Evolutionary conservation across 2,113 vertebrate genomes (phyloP).

Genomic region (Bubo blakistoni): DNA sequence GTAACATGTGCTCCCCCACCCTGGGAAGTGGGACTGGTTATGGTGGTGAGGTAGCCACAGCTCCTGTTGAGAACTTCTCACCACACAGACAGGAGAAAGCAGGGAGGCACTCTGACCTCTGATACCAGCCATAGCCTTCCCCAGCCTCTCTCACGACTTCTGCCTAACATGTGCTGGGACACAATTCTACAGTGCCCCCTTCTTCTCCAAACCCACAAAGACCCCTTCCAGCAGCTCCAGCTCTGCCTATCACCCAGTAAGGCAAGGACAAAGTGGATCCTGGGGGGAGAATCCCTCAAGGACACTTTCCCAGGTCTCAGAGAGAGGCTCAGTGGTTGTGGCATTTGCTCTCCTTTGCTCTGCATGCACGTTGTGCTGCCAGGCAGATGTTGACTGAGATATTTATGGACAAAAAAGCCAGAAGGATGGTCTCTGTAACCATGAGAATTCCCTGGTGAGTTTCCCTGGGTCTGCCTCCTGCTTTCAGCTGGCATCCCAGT

Average conservation of each 20-base stretch:
- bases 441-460: not conserved
- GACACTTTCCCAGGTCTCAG: not conserved
- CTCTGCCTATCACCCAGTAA: not conserved
- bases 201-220: not conserved
- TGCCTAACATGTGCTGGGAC: not conserved
- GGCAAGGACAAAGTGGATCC: not conserved
- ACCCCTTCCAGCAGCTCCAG: not conserved
- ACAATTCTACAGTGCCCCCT: not conserved
- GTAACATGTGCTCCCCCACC: fast-evolving
- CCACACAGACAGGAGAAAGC: not conserved
- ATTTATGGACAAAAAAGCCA: not conserved
- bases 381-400: not conserved
- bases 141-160: not conserved
- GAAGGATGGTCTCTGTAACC: not conserved
- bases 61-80: not conserved
- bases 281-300: not conserved
- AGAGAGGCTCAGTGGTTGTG: not conserved
- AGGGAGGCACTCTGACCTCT: not conserved
- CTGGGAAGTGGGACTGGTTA: fast-evolving
- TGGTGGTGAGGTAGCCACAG: not conserved
- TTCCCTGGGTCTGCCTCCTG: not conserved
- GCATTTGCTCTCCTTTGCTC: not conserved
- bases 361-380: not conserved
- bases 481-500: not conserved
- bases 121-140: not conserved